Conservation (phyloP, 2,888 invertebrate species). For the Achlya flavicornis region DNA sequence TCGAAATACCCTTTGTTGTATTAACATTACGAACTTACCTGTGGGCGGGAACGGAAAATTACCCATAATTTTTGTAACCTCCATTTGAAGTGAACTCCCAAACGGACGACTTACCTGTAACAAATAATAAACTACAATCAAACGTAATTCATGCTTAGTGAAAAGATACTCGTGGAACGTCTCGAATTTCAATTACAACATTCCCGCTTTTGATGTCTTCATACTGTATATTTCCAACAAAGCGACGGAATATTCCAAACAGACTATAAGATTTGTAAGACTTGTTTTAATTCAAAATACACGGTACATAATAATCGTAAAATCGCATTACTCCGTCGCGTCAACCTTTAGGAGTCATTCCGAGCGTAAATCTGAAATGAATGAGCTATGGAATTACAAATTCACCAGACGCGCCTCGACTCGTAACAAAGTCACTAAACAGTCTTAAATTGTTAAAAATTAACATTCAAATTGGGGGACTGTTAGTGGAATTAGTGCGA, state of each 20-base stretch:
- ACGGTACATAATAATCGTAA: slow-evolving; percentile 52
- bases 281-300: slow-evolving; percentile 43
- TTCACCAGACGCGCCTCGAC: slow-evolving; percentile 60
- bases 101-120: slow-evolving; percentile 42
- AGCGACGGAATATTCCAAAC: neutral
- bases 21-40: slow-evolving; percentile 9
- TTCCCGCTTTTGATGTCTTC: slow-evolving; percentile 3
- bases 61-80: slow-evolving; percentile 9
- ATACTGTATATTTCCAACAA: neutral
- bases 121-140: slow-evolving; percentile 41
- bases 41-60: slow-evolving; percentile 11
- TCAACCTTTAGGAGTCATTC: slow-evolving; percentile 52
- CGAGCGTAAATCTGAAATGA: slow-evolving; percentile 58
- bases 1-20: slow-evolving; percentile 17
- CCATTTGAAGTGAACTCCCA: neutral
- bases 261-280: slow-evolving; percentile 17
- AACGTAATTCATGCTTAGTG: slow-evolving; percentile 32
- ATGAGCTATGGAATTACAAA: slow-evolving; percentile 54
- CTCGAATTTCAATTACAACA: slow-evolving; percentile 10
- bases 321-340: slow-evolving; percentile 52
- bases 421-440: slow-evolving; percentile 74
- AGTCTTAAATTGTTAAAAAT: slow-evolving; percentile 81
- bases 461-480: slow-evolving; percentile 81
- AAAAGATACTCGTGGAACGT: neutral
- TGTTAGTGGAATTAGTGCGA: slow-evolving; percentile 81